phyloP scores from a whole-genome alignment of 37 sponge, comb jelly and placozoan genomes.

The Amphimedon queenslandica region DNA sequence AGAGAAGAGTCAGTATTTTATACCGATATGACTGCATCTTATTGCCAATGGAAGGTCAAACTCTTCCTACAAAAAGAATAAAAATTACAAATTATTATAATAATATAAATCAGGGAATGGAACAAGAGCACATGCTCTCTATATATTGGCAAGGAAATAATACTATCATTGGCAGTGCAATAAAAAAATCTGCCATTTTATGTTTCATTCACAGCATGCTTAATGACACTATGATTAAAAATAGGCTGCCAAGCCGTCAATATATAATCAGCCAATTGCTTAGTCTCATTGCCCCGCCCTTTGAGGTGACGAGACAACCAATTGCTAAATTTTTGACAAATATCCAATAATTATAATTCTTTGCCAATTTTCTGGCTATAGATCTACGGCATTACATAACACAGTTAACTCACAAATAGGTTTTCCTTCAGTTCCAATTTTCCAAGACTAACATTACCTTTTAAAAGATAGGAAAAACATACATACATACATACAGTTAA shows the following conservation, averaged over 20 bases:
- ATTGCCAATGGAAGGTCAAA: constrained; percentile 58
- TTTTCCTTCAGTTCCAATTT: constrained; percentile 83
- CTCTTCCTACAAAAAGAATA: constrained; percentile 25
- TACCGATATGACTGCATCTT: constrained; percentile 61
- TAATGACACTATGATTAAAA: no score
- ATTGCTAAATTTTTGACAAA: no score
- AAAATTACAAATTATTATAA: background rate
- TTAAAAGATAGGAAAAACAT: background rate
- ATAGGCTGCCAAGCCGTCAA: no score
- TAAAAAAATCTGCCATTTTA: no score
- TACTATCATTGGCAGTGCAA: no score
- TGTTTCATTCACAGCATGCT: no score
- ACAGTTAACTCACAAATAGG: constrained; percentile 77
- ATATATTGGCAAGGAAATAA: no score
- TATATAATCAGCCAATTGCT: no score
- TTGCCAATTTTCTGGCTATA: background rate
- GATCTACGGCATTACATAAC: background rate
- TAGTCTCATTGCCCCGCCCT: no score
- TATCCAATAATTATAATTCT: no score
- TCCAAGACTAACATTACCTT: constrained; percentile 69
- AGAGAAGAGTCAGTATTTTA: background rate
- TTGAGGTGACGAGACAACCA: no score
- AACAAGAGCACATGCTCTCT: no score
- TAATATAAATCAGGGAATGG: background rate
- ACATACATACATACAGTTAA: background rate